Conservation (phyloP, 1,140 invertebrate species). For the Cataglyphis hispanica region DNA sequence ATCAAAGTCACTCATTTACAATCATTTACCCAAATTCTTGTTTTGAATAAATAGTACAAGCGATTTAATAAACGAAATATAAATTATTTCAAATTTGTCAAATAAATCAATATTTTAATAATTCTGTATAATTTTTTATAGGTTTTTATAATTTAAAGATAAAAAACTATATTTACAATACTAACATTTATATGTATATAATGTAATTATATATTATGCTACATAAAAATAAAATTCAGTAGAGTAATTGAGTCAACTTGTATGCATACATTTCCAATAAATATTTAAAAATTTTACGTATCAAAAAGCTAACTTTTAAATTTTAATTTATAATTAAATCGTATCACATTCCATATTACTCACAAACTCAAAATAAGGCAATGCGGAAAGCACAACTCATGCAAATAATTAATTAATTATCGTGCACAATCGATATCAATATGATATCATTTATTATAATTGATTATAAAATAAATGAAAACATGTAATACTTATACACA, state of each 20-base stretch:
- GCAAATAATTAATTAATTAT: conserved; percentile 58
- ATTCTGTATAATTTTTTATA: conserved; percentile 9
- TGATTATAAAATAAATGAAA: conserved; percentile 52
- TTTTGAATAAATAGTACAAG: not conserved
- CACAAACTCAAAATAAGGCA: conserved; percentile 44
- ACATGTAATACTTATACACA: conserved; percentile 42
- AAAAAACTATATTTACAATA: not conserved
- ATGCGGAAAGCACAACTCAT: conserved; percentile 3
- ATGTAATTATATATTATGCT: not conserved
- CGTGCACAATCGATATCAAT: not conserved
- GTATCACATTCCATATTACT: conserved; percentile 12
- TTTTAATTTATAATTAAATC: conserved; percentile 46
- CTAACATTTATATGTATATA: not conserved
- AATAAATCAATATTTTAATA: not conserved
- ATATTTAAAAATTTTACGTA: conserved; percentile 44
- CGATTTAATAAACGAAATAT: conserved; percentile 10
- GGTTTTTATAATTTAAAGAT: not conserved
- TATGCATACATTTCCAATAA: not conserved
- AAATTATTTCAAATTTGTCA: conserved; percentile 1
- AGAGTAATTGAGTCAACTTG: not conserved
- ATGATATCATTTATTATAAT: conserved; percentile 50
- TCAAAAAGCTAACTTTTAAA: conserved; percentile 42
- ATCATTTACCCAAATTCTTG: conserved; percentile 31
- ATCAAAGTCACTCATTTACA: conserved; percentile 19
- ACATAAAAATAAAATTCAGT: conserved; percentile 1